Conservation (phyloP, 2,888 invertebrate genomes). For the Aleiodes leptofemur region DNA sequence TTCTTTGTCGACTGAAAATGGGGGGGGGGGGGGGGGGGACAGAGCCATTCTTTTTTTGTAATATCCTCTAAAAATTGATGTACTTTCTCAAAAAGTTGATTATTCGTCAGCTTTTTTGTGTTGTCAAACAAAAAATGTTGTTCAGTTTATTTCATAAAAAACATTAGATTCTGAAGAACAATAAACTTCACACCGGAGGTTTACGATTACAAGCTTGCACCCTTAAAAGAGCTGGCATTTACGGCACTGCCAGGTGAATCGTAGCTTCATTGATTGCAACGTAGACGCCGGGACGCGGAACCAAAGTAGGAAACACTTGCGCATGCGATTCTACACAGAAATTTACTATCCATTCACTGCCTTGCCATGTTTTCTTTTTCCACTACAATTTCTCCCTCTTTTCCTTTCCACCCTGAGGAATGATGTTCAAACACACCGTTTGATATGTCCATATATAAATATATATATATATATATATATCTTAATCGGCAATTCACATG, state of each 20-base stretch:
- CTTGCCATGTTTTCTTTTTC: conserved; percentile 12
- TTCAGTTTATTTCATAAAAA: not conserved
- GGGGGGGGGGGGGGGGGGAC: too few species aligned
- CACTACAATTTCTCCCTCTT: not conserved
- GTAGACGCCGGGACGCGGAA: conserved; percentile 65
- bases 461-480: not conserved
- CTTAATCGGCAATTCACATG: not conserved
- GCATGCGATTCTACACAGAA: conserved; percentile 41
- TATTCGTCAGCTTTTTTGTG: too few species aligned
- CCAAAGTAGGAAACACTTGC: conserved; percentile 45
- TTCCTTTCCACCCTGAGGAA: conserved; percentile 4
- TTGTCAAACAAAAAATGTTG: not conserved
- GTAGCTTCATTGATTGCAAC: conserved; percentile 73
- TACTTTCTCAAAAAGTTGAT: too few species aligned
- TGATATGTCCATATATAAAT: too few species aligned
- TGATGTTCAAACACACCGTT: conserved; percentile 9
- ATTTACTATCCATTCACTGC: conserved; percentile 31
- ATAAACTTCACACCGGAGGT: not conserved
- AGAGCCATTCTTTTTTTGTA: too few species aligned
- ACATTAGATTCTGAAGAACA: not conserved
- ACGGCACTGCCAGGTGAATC: conserved; percentile 71
- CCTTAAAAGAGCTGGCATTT: conserved; percentile 40
- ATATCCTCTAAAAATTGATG: too few species aligned
- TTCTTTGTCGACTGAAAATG: too few species aligned
- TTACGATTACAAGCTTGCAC: conserved; percentile 29